These are phyloP conservation scores for Gallinago solitaria DNA, from an alignment of 2,797 vertebrate genomes.

Conservation along the genomic window DNA sequence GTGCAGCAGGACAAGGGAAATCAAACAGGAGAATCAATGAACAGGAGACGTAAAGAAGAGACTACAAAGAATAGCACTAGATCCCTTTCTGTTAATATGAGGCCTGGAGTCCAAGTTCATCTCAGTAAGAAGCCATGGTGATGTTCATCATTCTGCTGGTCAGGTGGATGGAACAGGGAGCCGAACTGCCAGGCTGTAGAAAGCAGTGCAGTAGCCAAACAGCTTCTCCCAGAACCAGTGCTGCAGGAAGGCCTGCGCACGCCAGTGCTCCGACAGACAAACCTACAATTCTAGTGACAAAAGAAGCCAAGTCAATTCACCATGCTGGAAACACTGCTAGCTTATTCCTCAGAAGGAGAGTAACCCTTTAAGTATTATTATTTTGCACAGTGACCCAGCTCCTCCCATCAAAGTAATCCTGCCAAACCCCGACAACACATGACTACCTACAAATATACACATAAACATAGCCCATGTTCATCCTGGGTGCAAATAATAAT, in stretches of 20 bases:
- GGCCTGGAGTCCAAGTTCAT: neutral
- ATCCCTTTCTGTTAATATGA: neutral
- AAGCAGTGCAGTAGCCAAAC: neutral
- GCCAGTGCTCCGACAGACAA: neutral
- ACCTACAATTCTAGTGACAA: neutral
- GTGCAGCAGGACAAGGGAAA: neutral
- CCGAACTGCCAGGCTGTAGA: neutral
- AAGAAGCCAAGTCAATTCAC: neutral
- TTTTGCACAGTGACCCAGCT: neutral
- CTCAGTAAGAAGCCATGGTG: neutral
- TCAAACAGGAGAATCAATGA: neutral
- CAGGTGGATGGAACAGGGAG: neutral
- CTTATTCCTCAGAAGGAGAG: neutral
- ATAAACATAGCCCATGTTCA: neutral
- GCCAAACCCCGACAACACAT: neutral
- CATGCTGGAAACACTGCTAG: neutral
- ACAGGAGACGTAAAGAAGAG: neutral
- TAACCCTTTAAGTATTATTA: neutral
- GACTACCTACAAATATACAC: accelerated
- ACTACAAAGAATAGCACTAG: neutral
- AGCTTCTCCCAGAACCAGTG: neutral
- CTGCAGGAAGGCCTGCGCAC: neutral
- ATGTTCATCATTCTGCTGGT: neutral
- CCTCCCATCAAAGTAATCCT: neutral
- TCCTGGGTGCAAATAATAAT: neutral